Percentiles rank a stretch among this genome's conserved stretches.
Conservation (phyloP, 2,113 vertebrate species). For the Oreotrochilus melanogaster region DNA sequence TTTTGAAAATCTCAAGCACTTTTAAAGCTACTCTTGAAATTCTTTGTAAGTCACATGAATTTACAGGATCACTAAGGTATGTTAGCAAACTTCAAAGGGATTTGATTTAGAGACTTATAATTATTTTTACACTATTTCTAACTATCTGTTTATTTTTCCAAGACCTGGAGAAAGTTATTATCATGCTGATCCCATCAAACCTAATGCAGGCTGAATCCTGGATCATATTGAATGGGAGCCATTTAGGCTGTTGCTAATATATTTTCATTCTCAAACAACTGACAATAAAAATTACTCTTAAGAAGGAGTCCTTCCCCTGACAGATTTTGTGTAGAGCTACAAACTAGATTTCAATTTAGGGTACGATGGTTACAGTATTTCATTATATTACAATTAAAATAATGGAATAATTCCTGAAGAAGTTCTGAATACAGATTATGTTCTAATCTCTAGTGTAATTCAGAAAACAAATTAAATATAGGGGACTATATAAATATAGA, state of each 20-base stretch:
- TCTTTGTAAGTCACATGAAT: neutral
- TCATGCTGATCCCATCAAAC: neutral
- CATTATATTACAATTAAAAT: neutral
- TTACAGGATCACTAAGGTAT: neutral
- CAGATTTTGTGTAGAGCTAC: neutral
- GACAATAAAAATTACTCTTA: neutral
- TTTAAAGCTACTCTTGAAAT: neutral
- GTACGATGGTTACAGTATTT: neutral
- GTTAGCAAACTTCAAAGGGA: neutral
- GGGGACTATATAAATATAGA: too few relatives aligned
- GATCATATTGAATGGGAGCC: neutral
- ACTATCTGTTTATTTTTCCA: neutral
- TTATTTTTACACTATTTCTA: neutral
- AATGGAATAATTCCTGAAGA: neutral
- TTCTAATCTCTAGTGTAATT: neutral
- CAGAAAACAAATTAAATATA: neutral
- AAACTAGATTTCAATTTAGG: neutral
- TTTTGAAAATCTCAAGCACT: neutral
- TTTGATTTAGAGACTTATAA: neutral
- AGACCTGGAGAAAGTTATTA: neutral
- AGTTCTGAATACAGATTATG: neutral
- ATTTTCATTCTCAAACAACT: neutral
- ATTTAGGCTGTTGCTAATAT: neutral
- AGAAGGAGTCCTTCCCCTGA: neutral
- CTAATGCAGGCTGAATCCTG: neutral